Evolutionary conservation across 2,797 vertebrate species (phyloP).

Genomic region (Sternarchorhynchus goeldii): DNA sequence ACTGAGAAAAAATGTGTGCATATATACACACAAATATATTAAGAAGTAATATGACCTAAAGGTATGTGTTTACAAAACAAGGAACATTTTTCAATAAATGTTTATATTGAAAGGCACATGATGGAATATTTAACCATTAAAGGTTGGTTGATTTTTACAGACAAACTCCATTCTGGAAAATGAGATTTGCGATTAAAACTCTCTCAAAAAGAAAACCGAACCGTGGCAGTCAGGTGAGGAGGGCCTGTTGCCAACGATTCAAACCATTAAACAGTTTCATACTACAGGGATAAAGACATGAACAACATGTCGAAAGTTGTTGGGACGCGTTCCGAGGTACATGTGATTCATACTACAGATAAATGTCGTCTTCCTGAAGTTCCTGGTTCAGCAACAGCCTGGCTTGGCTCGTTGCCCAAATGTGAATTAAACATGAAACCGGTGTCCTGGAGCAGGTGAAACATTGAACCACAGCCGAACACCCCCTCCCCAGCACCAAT

Average conservation of each 20-base stretch:
- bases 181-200: not conserved
- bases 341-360: not conserved
- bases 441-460: no score
- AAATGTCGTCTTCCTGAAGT: no score
- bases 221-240: not conserved
- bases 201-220: not conserved
- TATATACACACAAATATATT: constrained; percentile 77
- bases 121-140: not conserved
- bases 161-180: not conserved
- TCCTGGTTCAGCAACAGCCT: no score
- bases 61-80: not conserved
- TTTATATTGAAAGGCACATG: not conserved
- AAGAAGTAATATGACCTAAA: not conserved
- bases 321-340: not conserved
- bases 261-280: not conserved
- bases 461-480: not conserved
- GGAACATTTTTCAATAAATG: not conserved
- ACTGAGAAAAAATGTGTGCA: constrained; percentile 54
- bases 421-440: no score
- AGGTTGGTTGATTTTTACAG: not conserved
- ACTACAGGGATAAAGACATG: not conserved
- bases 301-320: not conserved
- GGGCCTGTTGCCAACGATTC: no score
- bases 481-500: no score
- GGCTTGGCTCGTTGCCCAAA: no score